Conservation (phyloP, 2,888 invertebrate genomes). For the Caradrina kadenii region DNA sequence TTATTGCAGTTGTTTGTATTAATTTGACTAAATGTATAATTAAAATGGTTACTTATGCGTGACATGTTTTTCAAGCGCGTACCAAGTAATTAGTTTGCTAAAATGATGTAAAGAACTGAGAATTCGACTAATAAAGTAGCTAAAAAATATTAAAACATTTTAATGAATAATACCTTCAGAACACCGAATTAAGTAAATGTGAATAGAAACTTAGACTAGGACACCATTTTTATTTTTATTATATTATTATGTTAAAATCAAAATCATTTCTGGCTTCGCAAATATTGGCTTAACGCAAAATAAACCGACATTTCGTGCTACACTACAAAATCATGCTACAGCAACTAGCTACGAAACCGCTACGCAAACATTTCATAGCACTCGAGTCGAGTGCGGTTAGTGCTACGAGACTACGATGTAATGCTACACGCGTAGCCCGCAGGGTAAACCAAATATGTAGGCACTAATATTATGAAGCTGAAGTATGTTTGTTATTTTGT, state of each 20-base stretch:
- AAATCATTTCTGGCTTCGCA: background rate
- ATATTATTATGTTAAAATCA: too few species aligned
- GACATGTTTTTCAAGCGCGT: background rate
- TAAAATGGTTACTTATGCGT: background rate
- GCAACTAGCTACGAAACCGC: slow-evolving; percentile 42
- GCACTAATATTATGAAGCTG: too few species aligned
- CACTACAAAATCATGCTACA: slow-evolving; percentile 27
- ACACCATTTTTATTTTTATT: too few species aligned
- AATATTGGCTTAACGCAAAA: background rate
- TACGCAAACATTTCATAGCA: slow-evolving; percentile 54
- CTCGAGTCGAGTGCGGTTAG: slow-evolving; percentile 9
- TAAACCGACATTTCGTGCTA: slow-evolving; percentile 2
- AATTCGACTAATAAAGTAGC: too few species aligned
- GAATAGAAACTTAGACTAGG: too few species aligned
- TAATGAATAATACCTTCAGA: too few species aligned
- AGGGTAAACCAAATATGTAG: slow-evolving; percentile 2
- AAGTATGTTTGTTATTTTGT: too few species aligned
- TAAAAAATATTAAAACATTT: too few species aligned
- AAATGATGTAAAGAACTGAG: too few species aligned
- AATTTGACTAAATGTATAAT: background rate
- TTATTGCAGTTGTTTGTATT: slow-evolving; percentile 9
- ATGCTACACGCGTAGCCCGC: slow-evolving; percentile 8
- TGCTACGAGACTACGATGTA: slow-evolving; percentile 26
- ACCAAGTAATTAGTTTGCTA: background rate
- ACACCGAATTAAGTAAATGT: too few species aligned